Evolutionary conservation across 2,888 invertebrate genomes (phyloP), one percentile per base, ranked within the genome.

Genomic region (Melieria picta): DNA sequence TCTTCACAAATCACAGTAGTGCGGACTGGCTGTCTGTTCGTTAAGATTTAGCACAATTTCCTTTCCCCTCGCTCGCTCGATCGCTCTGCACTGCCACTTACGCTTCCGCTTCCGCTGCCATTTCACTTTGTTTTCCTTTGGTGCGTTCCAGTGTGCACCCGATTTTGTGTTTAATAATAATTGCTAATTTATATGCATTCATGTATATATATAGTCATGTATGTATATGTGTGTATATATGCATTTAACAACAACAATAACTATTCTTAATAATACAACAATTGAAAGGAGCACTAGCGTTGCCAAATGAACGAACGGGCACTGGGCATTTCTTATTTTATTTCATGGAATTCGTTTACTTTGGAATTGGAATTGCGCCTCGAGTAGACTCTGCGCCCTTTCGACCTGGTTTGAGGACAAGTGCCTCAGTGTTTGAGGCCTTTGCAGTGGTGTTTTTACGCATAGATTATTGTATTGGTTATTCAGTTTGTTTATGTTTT

Each of bases 191-290:
- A 66, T 42, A 43, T 66, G 42, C 43, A 48, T 66, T 13, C 60
- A 30, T 30, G 47, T 65, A 55, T 45, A 47, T 45, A 47, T 66
- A 58, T 66, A 43, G 47, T 55, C 45, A n/a, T 48, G 9, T 63
- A 63, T 63, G 16, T 62, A 10, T 62, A 62, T 47, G 45, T 66
- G 16, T 66, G 58, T 48, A 45, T 60, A 50, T 67, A 45, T 56
- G 45, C 50, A 61, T 52, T 69, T 46, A 69, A 61, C 63, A 69
- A 69, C 69, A 69, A 69, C 69, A 69, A 69, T 56, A 63, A 69
- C 69, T 69, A 69, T 61, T 55, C 69, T 62, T 69, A 69, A 69
- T 69, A 63, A 61, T 69, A 69, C 52, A 69, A 69, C 69, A 69
- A 69, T 69, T 69, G 62, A 63, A 63, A 69, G 67, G 67, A 67